Conservation (phyloP, 2,888 invertebrate genomes). For the Eledona agricola region DNA sequence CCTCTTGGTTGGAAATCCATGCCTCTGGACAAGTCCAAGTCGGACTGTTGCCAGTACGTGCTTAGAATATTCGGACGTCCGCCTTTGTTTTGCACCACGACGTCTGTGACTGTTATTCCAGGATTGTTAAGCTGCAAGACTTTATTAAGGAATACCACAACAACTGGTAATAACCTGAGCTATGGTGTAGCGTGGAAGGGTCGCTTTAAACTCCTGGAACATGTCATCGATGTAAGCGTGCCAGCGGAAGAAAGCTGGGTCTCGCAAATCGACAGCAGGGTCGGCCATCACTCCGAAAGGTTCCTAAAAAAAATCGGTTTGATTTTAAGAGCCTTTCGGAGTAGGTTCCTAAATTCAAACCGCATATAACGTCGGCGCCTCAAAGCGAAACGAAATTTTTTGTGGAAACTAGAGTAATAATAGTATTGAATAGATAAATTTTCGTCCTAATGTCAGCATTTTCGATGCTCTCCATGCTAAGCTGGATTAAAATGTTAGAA, state of each 20-base stretch:
- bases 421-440: too few species aligned
- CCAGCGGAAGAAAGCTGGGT: constrained; percentile 88
- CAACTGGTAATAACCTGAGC: constrained; percentile 68
- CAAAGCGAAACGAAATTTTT: too few species aligned
- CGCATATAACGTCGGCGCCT: too few species aligned
- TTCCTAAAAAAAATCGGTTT: constrained; percentile 67
- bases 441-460: too few species aligned
- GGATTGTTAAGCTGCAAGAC: constrained; percentile 69
- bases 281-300: constrained; percentile 87
- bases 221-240: constrained; percentile 82
- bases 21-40: constrained; percentile 80
- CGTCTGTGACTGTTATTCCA: constrained; percentile 69
- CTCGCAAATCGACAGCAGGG: constrained; percentile 85
- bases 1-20: constrained; percentile 85
- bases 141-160: constrained; percentile 28
- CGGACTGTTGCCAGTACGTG: constrained; percentile 84
- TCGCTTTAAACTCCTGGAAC: constrained; percentile 78
- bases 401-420: too few species aligned
- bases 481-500: too few species aligned
- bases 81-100: constrained; percentile 66
- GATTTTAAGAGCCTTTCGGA: background rate
- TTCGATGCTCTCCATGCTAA: too few species aligned
- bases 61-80: constrained; percentile 66
- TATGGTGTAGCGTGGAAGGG: constrained; percentile 71
- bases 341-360: too few species aligned